These are phyloP conservation scores for Dynastes maya DNA, from an alignment of 2,888 invertebrate genomes.

Conservation along the genomic window DNA sequence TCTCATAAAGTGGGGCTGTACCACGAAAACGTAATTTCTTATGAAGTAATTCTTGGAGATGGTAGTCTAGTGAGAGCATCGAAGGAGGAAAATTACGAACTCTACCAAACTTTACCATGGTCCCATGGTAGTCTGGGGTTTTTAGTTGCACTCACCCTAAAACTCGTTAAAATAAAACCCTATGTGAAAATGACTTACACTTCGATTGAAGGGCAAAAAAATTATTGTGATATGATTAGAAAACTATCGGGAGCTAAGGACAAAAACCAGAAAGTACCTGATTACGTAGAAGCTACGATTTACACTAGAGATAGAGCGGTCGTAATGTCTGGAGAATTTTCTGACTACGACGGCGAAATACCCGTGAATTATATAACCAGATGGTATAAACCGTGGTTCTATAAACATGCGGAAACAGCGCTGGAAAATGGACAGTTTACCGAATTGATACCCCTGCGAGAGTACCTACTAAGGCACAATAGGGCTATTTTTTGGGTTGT, in stretches of 20 bases:
- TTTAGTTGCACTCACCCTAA: slow-evolving; percentile 77
- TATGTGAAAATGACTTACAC: slow-evolving; percentile 78
- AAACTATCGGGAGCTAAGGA: slow-evolving; percentile 72
- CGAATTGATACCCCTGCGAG: slow-evolving; percentile 77
- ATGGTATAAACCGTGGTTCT: slow-evolving; percentile 84
- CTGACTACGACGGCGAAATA: slow-evolving; percentile 73
- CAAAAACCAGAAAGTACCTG: slow-evolving; percentile 71
- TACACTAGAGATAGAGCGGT: slow-evolving; percentile 77
- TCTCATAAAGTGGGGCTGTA: slow-evolving; percentile 81
- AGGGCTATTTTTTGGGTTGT: slow-evolving; percentile 83
- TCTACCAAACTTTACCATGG: slow-evolving; percentile 78
- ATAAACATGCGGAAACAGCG: slow-evolving; percentile 78
- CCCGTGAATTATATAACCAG: slow-evolving; percentile 74
- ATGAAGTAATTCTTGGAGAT: slow-evolving; percentile 78
- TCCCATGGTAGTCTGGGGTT: slow-evolving; percentile 80
- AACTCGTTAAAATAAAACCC: slow-evolving; percentile 77
- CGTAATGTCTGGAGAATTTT: slow-evolving; percentile 78
- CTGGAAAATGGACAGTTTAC: slow-evolving; percentile 73
- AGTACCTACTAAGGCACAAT: slow-evolving; percentile 79
- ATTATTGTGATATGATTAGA: slow-evolving; percentile 77
- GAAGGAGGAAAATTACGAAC: slow-evolving; percentile 73
- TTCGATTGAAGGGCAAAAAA: slow-evolving; percentile 76
- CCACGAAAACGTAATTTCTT: slow-evolving; percentile 78
- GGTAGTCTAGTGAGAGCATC: slow-evolving; percentile 76
- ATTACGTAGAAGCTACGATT: slow-evolving; percentile 80